Conservation (phyloP, 2,888 invertebrate genomes). For the Callosobruchus maculatus region DNA sequence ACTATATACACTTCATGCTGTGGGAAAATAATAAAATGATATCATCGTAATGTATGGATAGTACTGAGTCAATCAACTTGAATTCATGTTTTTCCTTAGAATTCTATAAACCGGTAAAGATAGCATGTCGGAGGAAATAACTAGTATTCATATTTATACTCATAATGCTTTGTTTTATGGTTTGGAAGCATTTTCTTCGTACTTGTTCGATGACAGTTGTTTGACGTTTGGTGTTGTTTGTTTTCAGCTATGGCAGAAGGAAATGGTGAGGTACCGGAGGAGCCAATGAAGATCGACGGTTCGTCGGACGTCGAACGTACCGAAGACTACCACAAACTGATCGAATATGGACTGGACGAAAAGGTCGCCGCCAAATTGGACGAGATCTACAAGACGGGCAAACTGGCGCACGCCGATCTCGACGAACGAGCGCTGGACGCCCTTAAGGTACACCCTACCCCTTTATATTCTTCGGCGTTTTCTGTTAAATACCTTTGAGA, state of each 20-base stretch:
- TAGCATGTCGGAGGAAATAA: too few relatives aligned
- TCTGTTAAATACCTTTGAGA: too few relatives aligned
- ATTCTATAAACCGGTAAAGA: too few relatives aligned
- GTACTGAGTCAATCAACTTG: too few relatives aligned
- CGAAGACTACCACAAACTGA: constrained; percentile 90
- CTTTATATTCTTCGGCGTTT: too few relatives aligned
- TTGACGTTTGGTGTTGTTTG: background rate
- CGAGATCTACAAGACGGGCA: constrained; percentile 97
- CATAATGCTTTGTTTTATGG: too few relatives aligned
- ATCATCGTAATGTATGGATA: too few relatives aligned
- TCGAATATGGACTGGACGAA: constrained; percentile 93
- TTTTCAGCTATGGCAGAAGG: constrained; percentile 77
- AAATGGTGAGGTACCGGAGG: constrained; percentile 80
- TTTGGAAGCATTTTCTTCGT: too few relatives aligned
- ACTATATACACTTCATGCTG: too few relatives aligned
- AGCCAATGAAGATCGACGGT: constrained; percentile 55
- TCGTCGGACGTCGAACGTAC: constrained; percentile 61
- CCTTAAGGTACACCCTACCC: constrained; percentile 73
- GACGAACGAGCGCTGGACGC: constrained; percentile 98
- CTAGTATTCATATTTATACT: too few relatives aligned
- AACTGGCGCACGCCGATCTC: constrained; percentile 92
- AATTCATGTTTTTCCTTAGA: too few relatives aligned
- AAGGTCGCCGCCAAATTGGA: constrained; percentile 93
- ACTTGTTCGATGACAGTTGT: background rate
- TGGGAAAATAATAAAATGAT: too few relatives aligned